Percentiles rank a stretch among this genome's conserved stretches.
These are phyloP conservation scores for Phortica variegata DNA, from an alignment of 1,140 invertebrate genomes.

Conservation along the genomic window DNA sequence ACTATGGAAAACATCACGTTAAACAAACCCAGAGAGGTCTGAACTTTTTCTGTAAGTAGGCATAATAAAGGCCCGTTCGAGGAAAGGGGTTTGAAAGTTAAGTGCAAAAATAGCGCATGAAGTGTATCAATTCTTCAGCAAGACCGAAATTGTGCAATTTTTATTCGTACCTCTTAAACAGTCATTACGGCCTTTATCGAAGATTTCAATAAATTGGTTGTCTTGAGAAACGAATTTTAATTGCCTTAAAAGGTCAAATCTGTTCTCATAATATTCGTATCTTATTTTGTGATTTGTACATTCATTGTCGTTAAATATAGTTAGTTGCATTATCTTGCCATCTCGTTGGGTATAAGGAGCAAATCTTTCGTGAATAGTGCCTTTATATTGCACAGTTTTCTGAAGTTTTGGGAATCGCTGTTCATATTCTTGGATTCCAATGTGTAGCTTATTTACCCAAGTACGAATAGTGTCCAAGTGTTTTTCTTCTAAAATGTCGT, in stretches of 20 bases:
- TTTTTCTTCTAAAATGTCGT: conserved; percentile 63
- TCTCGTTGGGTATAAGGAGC: conserved; percentile 73
- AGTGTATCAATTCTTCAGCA: neutral
- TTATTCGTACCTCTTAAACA: conserved; percentile 63
- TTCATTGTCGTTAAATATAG: conserved; percentile 69
- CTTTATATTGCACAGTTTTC: conserved; percentile 74
- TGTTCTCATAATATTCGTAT: conserved; percentile 72
- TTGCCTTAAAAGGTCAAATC: conserved; percentile 67
- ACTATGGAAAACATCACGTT: no score
- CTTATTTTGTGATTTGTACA: conserved; percentile 62
- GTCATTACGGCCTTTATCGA: conserved; percentile 69
- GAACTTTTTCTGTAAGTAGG: neutral
- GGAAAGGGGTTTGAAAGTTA: neutral
- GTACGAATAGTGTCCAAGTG: conserved; percentile 75
- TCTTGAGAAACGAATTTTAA: conserved; percentile 63
- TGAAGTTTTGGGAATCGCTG: conserved; percentile 71
- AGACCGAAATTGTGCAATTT: neutral
- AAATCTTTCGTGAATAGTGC: conserved; percentile 73
- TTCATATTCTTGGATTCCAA: conserved; percentile 70
- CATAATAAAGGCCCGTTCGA: neutral
- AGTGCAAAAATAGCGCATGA: no score
- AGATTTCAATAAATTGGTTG: conserved; percentile 66
- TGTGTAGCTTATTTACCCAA: conserved; percentile 73
- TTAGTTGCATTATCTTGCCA: conserved; percentile 66
- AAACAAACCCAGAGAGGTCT: no score